Evolutionary conservation across 2,113 vertebrate genomes (phyloP).

Genomic region (Microcebus murinus): DNA sequence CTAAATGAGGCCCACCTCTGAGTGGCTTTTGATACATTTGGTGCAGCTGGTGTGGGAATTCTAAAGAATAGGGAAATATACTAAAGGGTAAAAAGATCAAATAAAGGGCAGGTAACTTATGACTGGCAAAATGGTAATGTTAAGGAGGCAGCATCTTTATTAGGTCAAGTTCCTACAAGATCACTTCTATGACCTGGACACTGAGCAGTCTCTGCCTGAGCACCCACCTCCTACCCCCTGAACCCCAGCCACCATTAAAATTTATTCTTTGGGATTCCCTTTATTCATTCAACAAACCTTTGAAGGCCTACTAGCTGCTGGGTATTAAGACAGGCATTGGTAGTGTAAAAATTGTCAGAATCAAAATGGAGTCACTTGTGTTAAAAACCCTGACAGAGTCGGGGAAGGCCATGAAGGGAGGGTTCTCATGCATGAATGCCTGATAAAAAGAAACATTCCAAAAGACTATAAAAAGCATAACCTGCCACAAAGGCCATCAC

Average conservation of each 20-base stretch:
- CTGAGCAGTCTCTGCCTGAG: background rate
- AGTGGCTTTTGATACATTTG: background rate
- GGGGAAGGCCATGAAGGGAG: background rate
- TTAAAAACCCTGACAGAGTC: background rate
- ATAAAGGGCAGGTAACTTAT: background rate
- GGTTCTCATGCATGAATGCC: background rate
- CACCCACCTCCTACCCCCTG: background rate
- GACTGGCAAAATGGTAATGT: background rate
- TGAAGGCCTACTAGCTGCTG: background rate
- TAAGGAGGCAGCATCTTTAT: background rate
- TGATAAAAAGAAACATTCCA: background rate
- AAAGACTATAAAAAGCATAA: background rate
- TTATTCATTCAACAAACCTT: constrained; percentile 5
- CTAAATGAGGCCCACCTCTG: background rate
- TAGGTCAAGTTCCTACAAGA: background rate
- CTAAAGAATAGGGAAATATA: background rate
- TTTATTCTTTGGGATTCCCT: background rate
- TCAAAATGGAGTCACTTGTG: background rate
- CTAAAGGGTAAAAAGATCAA: background rate
- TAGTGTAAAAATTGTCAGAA: background rate
- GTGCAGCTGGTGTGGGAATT: background rate
- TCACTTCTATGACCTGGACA: background rate
- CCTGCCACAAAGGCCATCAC: background rate
- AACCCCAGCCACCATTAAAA: background rate
- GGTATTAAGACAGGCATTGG: background rate